Evolutionary conservation across 2,113 vertebrate genomes (phyloP), one percentile per base, ranked within the genome.

Genomic region (Pavo muticus): DNA sequence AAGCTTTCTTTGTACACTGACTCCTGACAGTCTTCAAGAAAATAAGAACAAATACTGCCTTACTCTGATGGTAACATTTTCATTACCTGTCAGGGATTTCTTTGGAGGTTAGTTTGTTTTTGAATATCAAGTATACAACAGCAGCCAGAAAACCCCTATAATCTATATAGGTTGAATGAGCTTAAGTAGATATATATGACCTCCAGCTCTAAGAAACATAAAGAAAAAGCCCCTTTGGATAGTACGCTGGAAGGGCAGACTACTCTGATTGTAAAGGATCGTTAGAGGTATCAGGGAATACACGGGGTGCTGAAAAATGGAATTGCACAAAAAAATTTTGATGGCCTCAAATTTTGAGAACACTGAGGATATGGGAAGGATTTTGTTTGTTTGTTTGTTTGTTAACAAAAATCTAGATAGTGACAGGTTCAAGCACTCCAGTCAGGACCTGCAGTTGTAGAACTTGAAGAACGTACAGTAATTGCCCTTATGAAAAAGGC

Each of bases 21-120:
- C 50, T 75, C n/a, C 90, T 95, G 69, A 88, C 48, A 95, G 86
- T 14, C 72, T 94, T 97, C 84, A 84, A 50, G 69, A 95, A 96
- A 97, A 93, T 67, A 97, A 85, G 10, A 90, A 67, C 18, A 93
- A 92, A 75, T 61, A 91, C 69, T 39, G 35, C 16, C 63, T 97
- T 85, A 73, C 70, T 96, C 83, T 88, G 91, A 88, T 56, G 74
- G 71, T 82, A 90, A 94, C 56, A 83, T 76, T 81, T 93, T 72
- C 70, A 86, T 90, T 89, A 72, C 54, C 45, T 78, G 52, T 57
- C 76, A 73, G 37, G 42, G 70, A 37, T 83, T 80, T 69, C 54
- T 74, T 90, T 32, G 23, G 42, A 54, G 13, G 44, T 25, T 81
- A 63, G 8, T 69, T 86, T 60, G 48, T n/a, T 91, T 87, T 78